Evolutionary conservation across 2,888 invertebrate genomes (phyloP).

Genomic region (Tachystola acroxantha): DNA sequence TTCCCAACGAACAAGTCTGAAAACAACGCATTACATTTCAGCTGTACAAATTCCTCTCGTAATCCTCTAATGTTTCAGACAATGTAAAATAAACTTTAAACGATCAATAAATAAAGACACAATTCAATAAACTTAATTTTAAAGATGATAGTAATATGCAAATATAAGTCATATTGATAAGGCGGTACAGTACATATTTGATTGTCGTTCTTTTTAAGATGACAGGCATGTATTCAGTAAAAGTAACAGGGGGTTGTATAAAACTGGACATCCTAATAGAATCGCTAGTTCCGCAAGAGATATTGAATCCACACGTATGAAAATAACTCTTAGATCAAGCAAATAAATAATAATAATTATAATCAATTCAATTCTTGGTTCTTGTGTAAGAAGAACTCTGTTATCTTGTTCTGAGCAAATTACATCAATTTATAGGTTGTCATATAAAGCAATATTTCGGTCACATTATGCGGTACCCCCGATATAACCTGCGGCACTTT

Average conservation of each 20-base stretch:
- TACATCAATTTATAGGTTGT: too few relatives aligned
- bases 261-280: too few relatives aligned
- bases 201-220: slow-evolving; percentile 3
- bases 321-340: not conserved
- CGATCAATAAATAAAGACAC: slow-evolving; percentile 13
- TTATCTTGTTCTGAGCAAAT: too few relatives aligned
- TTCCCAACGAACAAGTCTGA: slow-evolving; percentile 4
- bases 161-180: slow-evolving; percentile 31
- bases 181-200: slow-evolving; percentile 22
- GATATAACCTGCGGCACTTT: too few relatives aligned
- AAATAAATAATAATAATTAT: not conserved
- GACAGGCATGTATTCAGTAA: not conserved
- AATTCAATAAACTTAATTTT: slow-evolving; percentile 15
- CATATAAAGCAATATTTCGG: too few relatives aligned
- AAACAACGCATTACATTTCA: slow-evolving; percentile 14
- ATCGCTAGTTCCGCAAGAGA: too few relatives aligned
- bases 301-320: too few relatives aligned
- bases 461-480: too few relatives aligned
- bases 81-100: slow-evolving; percentile 27
- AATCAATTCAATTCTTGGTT: too few relatives aligned
- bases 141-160: slow-evolving; percentile 22
- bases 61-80: slow-evolving; percentile 24
- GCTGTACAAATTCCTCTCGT: slow-evolving; percentile 32
- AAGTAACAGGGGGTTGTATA: slow-evolving; percentile 7
- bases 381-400: too few relatives aligned